Base-by-base conservation (phyloP, 2,888 invertebrate species). In the Morpho achilles region DNA sequence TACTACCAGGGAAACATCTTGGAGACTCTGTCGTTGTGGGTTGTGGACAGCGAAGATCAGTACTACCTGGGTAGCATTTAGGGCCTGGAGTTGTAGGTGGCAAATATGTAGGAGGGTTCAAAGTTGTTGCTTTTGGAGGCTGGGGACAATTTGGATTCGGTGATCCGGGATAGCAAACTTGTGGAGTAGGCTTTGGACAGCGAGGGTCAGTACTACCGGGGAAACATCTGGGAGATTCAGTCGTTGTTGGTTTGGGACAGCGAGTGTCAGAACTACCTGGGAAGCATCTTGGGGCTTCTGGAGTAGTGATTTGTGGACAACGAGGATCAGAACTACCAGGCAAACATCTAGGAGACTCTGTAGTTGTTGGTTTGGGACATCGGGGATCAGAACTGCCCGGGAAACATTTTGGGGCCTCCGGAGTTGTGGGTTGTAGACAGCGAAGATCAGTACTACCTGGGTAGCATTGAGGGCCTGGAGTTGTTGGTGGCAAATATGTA, bases 241-340 rank as follows among this genome's bases (percentile, higher is more conserved):
- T 72, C 6, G 73, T 74, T 0, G 73, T 72, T 0, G 73, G 73
- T 23, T 65, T 66, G 0, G 81, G 76, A 39, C 80, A 78, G 1
- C 75, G 65, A 0, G 75, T 72, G 49, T 79, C 77, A 0, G 58
- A 61, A 6, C 69, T 68, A 0, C 81, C 79, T 0, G 78, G 79
- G 47, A 62, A 80, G 43, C 79, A 81, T 0, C 62, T 60, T 0
- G 79, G 76, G 3, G 55, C 49, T 0, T 65, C 62, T 7, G 62
- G 56, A 1, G 70, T 57, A 3, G 74, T 66, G 5, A 79, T 76
- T 62, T 66, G 63, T 0, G 79, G 79, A 57, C 84, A 84, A 16
- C 78, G 66, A 0, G 84, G 79, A 63, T 89, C 83, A 0, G 39
- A 69, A 0, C 79, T 74, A 0, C 86, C 85, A 0, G 87, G 84